phyloP scores from a whole-genome alignment of 1,140 invertebrate species.

The Micrasema longulum region DNA sequence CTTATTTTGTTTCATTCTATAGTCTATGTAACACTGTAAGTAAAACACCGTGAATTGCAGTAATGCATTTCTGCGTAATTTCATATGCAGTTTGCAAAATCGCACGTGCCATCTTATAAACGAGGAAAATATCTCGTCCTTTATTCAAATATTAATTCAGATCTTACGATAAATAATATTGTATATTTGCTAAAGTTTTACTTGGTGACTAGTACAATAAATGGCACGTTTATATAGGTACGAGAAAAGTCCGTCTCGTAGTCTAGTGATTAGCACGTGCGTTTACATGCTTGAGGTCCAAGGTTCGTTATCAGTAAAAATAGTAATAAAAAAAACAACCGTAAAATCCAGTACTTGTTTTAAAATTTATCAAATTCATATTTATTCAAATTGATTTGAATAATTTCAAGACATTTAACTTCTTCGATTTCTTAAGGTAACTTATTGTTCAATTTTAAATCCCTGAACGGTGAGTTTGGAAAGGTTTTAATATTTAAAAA shows the following conservation, averaged over 20 bases:
- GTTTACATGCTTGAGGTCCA: neutral
- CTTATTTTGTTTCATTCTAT: neutral
- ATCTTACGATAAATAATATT: conserved; percentile 4
- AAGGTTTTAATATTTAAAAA: no score
- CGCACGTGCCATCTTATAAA: conserved; percentile 11
- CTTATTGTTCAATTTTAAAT: no score
- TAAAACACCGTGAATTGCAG: neutral
- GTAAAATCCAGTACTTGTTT: no score
- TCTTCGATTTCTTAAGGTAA: no score
- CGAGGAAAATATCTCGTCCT: neutral
- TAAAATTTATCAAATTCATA: no score
- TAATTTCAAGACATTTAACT: no score
- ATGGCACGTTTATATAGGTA: neutral
- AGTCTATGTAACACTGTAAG: neutral
- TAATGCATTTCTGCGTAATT: conserved; percentile 10
- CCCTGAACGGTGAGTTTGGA: no score
- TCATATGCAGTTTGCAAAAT: neutral
- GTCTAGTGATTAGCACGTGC: neutral
- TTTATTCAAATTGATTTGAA: no score
- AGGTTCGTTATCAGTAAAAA: no score
- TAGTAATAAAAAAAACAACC: no score
- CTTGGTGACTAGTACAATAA: no score
- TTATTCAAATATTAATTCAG: conserved; percentile 1
- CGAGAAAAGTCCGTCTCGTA: neutral
- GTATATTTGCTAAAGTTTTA: neutral